Evolutionary conservation across 2,113 vertebrate species (phyloP).

Genomic region (Pseudolaguvia tuberculata): DNA sequence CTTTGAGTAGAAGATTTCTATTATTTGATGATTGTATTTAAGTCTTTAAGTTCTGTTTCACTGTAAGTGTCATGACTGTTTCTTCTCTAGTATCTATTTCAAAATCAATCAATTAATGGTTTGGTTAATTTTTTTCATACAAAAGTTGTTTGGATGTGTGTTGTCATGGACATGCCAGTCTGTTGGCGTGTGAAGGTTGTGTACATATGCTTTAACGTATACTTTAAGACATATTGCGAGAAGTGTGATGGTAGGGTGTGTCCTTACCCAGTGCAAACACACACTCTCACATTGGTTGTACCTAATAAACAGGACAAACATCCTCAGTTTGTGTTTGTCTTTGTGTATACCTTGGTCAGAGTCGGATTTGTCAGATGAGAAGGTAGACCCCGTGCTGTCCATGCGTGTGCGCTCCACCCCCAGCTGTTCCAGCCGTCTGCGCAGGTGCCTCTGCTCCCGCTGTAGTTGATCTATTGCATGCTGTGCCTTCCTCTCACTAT

Average conservation of each 20-base stretch:
- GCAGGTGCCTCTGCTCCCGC: conserved; percentile 86
- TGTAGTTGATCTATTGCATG: conserved; percentile 91
- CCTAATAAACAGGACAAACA: too few relatives aligned
- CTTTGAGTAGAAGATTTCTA: too few relatives aligned
- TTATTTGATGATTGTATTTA: too few relatives aligned
- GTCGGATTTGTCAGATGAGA: conserved; percentile 82
- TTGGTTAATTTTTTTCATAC: too few relatives aligned
- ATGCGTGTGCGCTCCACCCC: conserved; percentile 82
- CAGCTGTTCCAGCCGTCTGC: conserved; percentile 87
- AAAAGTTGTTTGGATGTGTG: too few relatives aligned
- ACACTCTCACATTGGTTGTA: neutral
- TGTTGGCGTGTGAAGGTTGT: neutral
- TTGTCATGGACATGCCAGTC: too few relatives aligned
- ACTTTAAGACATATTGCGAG: neutral
- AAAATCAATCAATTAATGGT: too few relatives aligned
- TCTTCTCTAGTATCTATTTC: too few relatives aligned
- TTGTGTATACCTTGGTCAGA: conserved; percentile 79
- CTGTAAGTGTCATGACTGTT: too few relatives aligned
- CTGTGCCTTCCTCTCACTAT: conserved; percentile 79
- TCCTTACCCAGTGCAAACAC: neutral
- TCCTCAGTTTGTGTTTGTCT: neutral
- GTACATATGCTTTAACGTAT: neutral
- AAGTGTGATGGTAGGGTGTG: conserved; percentile 74
- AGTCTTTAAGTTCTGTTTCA: too few relatives aligned
- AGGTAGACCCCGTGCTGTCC: conserved; percentile 82